Evolutionary conservation across 37 sponge, comb jelly and placozoan species (phyloP).

Genomic region (Ianthella basta): DNA sequence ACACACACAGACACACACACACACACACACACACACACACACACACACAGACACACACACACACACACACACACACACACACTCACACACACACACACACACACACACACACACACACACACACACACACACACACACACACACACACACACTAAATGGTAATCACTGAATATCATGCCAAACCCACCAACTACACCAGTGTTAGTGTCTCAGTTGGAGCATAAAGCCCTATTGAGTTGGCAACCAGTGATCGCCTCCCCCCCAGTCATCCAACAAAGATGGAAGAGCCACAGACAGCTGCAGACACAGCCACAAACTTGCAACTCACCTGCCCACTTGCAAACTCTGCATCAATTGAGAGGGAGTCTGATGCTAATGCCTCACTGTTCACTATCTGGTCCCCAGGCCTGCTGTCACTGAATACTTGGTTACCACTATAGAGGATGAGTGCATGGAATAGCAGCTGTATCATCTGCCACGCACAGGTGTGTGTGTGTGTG

Average conservation of each 20-base stretch:
- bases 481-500: too few species aligned
- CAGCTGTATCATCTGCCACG: too few species aligned
- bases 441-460: too few species aligned
- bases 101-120: background rate
- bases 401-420: too few species aligned
- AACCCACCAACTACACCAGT: constrained; percentile 39
- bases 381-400: too few species aligned
- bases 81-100: background rate
- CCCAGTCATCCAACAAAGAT: background rate
- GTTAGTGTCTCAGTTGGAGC: constrained; percentile 16
- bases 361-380: too few species aligned
- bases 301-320: background rate
- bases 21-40: background rate
- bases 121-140: background rate
- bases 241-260: background rate
- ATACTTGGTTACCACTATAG: too few species aligned
- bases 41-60: background rate
- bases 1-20: background rate
- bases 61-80: background rate
- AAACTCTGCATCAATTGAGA: too few species aligned
- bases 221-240: background rate
- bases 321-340: too few species aligned
- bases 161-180: constrained; percentile 57
- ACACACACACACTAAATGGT: constrained; percentile 52
- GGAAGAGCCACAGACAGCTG: background rate